These are phyloP conservation scores for Poecile montanus DNA, from an alignment of 2,797 vertebrate species.

Conservation along the genomic window DNA sequence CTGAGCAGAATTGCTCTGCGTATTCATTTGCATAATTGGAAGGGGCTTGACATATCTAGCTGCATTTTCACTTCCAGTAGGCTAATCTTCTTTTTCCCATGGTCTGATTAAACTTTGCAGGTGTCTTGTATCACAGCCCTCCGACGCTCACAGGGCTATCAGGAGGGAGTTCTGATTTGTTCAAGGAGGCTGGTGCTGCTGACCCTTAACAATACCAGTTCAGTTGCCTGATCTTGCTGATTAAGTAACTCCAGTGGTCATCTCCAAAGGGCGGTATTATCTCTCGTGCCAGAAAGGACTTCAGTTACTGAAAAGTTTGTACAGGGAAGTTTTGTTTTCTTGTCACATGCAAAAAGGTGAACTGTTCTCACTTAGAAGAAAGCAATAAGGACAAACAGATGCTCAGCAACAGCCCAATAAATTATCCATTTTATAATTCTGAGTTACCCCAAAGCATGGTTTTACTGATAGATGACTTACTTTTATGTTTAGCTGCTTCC, in stretches of 20 bases:
- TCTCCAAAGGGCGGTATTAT: not conserved
- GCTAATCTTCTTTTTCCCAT: not conserved
- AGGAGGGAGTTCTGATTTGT: not conserved
- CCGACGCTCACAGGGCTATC: not conserved
- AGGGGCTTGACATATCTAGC: not conserved
- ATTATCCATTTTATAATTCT: slow-evolving; percentile 51
- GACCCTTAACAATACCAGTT: not conserved
- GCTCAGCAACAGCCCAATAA: slow-evolving; percentile 27
- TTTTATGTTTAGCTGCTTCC: slow-evolving; percentile 73
- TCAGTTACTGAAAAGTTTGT: not conserved
- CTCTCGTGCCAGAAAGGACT: not conserved
- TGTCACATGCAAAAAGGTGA: not conserved
- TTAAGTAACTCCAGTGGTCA: not conserved
- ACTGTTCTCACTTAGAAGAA: slow-evolving; percentile 13
- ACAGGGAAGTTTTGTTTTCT: not conserved
- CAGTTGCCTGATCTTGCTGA: not conserved
- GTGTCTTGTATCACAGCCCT: not conserved
- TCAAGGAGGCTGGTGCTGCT: not conserved
- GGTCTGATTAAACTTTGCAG: slow-evolving; percentile 6
- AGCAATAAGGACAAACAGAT: not conserved
- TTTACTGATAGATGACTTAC: slow-evolving; percentile 71
- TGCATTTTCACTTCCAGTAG: slow-evolving; percentile 2
- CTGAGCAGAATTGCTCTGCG: not conserved
- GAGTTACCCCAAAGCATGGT: slow-evolving; percentile 48
- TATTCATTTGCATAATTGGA: slow-evolving; percentile 49